phyloP scores from a whole-genome alignment of 2,113 vertebrate species.

The Monarcha castaneiventris region DNA sequence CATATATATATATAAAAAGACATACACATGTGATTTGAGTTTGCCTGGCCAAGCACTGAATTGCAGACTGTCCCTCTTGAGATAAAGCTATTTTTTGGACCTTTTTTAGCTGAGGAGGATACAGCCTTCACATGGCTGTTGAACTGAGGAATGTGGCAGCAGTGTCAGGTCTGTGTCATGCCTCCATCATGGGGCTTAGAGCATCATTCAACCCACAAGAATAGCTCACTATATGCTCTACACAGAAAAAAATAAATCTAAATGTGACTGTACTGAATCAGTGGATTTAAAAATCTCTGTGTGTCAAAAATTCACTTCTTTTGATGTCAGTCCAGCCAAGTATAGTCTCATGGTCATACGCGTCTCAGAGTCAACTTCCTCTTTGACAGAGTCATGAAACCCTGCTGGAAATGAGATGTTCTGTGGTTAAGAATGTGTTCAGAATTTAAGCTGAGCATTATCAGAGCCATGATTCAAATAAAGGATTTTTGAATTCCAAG shows the following conservation, averaged over 20 bases:
- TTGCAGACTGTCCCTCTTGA: background rate
- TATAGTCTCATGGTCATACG: constrained; percentile 1
- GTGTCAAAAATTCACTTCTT: background rate
- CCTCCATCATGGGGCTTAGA: constrained; percentile 4
- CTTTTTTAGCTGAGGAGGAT: constrained; percentile 5
- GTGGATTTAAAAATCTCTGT: background rate
- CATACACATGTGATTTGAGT: background rate
- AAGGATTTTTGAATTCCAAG: background rate
- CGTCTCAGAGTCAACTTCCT: constrained; percentile 9
- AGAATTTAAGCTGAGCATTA: background rate
- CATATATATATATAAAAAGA: background rate
- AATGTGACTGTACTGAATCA: background rate
- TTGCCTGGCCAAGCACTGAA: background rate
- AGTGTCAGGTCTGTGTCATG: background rate
- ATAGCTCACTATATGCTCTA: background rate
- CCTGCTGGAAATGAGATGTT: background rate
- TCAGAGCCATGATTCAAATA: background rate
- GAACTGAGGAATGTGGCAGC: constrained; percentile 11
- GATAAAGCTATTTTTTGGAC: background rate
- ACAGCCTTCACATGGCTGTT: constrained; percentile 9
- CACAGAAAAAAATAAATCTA: background rate
- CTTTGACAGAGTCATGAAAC: background rate
- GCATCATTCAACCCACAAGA: background rate
- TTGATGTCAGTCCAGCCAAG: constrained; percentile 23
- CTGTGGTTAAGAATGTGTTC: background rate